Percentiles rank a stretch among this genome's conserved stretches.
phyloP scores from a whole-genome alignment of 2,888 invertebrate genomes.

The Vandiemenella viatica region DNA sequence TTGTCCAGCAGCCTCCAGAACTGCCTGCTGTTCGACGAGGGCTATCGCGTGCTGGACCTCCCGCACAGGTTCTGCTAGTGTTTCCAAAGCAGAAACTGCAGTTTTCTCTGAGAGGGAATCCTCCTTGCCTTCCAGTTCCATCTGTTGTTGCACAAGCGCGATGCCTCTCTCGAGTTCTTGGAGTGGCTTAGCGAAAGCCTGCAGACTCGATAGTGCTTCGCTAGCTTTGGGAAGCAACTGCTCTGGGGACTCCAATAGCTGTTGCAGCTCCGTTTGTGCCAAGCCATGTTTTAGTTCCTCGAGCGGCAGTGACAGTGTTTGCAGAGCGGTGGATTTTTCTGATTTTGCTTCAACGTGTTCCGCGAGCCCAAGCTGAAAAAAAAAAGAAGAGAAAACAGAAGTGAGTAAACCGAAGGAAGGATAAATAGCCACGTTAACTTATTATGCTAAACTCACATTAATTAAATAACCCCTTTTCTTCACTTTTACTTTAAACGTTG shows the following conservation, averaged over 20 bases:
- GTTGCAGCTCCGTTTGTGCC: constrained; percentile 11
- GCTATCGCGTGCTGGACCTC: constrained; percentile 6
- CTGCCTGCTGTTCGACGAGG: neutral
- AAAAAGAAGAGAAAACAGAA: too few species aligned
- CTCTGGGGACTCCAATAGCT: constrained; percentile 6
- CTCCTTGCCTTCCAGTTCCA: constrained; percentile 5
- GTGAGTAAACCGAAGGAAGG: too few species aligned
- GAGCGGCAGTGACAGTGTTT: constrained; percentile 12
- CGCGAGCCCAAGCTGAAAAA: too few species aligned
- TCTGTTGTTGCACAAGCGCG: constrained; percentile 6
- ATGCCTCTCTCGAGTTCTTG: neutral
- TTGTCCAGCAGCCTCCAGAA: constrained; percentile 1
- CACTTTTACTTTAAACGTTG: too few species aligned
- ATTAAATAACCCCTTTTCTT: too few species aligned
- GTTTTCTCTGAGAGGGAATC: constrained; percentile 19
- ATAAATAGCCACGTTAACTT: too few species aligned
- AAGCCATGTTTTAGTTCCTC: constrained; percentile 14
- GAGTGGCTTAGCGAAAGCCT: neutral
- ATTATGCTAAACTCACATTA: too few species aligned
- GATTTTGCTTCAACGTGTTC: too few species aligned
- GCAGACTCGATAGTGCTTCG: too few species aligned
- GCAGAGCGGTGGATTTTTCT: too few species aligned
- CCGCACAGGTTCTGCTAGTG: constrained; percentile 11
- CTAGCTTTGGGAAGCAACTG: too few species aligned
- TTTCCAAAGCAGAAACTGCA: constrained; percentile 10